These are phyloP conservation scores for Platyscapa corneri DNA, from an alignment of 1,140 invertebrate genomes.

Conservation along the genomic window DNA sequence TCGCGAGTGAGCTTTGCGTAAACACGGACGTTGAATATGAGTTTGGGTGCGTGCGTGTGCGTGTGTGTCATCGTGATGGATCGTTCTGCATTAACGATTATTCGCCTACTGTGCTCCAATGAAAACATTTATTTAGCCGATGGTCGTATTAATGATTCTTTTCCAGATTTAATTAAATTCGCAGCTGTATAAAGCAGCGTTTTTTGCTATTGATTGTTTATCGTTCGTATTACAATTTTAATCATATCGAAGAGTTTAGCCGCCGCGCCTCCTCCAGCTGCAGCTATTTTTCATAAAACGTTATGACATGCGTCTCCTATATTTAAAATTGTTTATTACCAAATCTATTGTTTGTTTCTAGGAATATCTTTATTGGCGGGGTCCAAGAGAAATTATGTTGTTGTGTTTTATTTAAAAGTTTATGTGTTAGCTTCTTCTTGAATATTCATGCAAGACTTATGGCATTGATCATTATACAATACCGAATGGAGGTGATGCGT, in stretches of 20 bases:
- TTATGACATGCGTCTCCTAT: not conserved
- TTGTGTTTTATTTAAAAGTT: slow-evolving; percentile 6
- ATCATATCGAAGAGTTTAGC: not conserved
- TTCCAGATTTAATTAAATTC: not conserved
- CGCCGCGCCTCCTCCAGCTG: not conserved
- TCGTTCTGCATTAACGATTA: too few species aligned
- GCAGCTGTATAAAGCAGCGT: too few species aligned
- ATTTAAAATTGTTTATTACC: not conserved
- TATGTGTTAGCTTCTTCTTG: not conserved
- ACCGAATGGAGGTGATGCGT: not conserved
- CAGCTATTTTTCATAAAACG: not conserved
- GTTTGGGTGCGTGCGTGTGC: too few species aligned
- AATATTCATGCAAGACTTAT: slow-evolving; percentile 18
- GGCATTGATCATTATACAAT: slow-evolving; percentile 1
- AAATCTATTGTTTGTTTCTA: not conserved
- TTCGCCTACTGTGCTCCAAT: too few species aligned
- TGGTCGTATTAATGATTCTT: not conserved
- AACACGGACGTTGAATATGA: too few species aligned
- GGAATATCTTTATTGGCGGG: not conserved
- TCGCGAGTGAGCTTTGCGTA: too few species aligned
- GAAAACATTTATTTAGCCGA: too few species aligned
- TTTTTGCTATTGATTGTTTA: too few species aligned
- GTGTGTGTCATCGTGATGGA: too few species aligned
- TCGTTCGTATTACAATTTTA: not conserved
- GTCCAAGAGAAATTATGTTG: not conserved